These are phyloP conservation scores for Leuctra nigra DNA, from an alignment of 2,888 invertebrate species.

Conservation along the genomic window DNA sequence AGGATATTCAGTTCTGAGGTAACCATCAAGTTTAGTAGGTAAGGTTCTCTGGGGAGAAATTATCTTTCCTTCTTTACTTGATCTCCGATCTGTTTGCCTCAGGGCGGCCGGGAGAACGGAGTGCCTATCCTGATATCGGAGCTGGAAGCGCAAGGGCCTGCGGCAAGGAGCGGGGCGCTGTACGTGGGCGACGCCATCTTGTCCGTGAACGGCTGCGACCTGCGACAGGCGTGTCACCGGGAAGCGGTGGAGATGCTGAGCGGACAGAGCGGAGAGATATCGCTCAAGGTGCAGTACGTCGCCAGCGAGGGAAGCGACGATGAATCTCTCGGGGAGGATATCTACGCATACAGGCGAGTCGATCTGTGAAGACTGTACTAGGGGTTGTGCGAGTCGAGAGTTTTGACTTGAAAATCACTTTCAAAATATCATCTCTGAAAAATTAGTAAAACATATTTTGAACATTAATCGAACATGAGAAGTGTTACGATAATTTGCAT, in stretches of 20 bases:
- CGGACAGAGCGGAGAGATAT: constrained; percentile 68
- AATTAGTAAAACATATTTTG: no score
- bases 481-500: no score
- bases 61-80: no score
- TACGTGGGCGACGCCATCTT: constrained; percentile 82
- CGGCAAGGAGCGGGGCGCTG: constrained; percentile 62
- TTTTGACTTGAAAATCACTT: neutral
- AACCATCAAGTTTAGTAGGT: no score
- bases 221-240: constrained; percentile 66
- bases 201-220: constrained; percentile 69
- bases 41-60: no score
- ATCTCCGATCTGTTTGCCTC: no score
- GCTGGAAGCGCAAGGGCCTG: constrained; percentile 70
- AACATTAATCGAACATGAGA: no score
- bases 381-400: neutral
- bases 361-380: constrained; percentile 7
- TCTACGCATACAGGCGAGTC: constrained; percentile 44
- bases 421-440: constrained; percentile 9
- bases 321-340: constrained; percentile 52
- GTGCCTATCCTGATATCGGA: constrained; percentile 81
- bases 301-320: constrained; percentile 57
- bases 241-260: constrained; percentile 76
- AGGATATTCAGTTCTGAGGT: no score
- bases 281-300: constrained; percentile 70
- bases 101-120: constrained; percentile 83